A percentile compares a stretch with the other conserved stretches of the same genome.
Evolutionary conservation across 2,888 invertebrate genomes (phyloP).

Genomic region (Endomychus coccineus): DNA sequence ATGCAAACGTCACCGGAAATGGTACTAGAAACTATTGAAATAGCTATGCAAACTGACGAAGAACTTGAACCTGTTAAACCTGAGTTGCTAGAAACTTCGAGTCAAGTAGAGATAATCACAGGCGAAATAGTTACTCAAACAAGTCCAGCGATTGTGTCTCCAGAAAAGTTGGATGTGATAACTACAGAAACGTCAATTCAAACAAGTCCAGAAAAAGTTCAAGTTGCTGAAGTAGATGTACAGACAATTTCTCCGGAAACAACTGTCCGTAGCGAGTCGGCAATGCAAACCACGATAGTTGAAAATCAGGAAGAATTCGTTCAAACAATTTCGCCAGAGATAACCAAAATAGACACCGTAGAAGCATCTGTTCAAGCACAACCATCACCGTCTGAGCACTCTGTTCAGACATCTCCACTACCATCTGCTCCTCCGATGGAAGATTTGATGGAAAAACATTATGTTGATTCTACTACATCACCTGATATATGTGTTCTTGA

Average conservation of each 20-base stretch:
- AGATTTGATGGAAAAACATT: slow-evolving; percentile 21
- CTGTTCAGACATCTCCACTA: slow-evolving; percentile 51
- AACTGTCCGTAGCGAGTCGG: slow-evolving; percentile 32
- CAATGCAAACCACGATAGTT: slow-evolving; percentile 37
- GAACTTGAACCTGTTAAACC: slow-evolving; percentile 37
- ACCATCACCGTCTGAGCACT: slow-evolving; percentile 31
- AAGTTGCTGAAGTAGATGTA: slow-evolving; percentile 18
- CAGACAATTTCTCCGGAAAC: slow-evolving; percentile 29
- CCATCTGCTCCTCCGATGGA: slow-evolving; percentile 30
- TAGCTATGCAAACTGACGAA: slow-evolving; percentile 53
- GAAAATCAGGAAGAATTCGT: slow-evolving; percentile 35
- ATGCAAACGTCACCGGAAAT: slow-evolving; percentile 51
- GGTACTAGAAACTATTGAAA: slow-evolving; percentile 42
- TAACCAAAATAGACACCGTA: slow-evolving; percentile 23
- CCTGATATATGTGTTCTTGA: background rate
- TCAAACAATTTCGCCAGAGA: slow-evolving; percentile 42
- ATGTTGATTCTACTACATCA: background rate
- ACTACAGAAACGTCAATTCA: slow-evolving; percentile 10
- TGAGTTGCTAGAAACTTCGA: slow-evolving; percentile 40
- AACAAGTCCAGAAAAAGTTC: slow-evolving; percentile 13
- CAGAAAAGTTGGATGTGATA: background rate
- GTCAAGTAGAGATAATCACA: slow-evolving; percentile 43
- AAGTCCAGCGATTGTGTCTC: slow-evolving; percentile 22
- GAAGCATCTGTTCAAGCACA: slow-evolving; percentile 31
- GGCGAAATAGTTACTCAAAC: slow-evolving; percentile 46